Conservation (phyloP, 2,888 invertebrate species). For the Lampropteryx suffumata region DNA sequence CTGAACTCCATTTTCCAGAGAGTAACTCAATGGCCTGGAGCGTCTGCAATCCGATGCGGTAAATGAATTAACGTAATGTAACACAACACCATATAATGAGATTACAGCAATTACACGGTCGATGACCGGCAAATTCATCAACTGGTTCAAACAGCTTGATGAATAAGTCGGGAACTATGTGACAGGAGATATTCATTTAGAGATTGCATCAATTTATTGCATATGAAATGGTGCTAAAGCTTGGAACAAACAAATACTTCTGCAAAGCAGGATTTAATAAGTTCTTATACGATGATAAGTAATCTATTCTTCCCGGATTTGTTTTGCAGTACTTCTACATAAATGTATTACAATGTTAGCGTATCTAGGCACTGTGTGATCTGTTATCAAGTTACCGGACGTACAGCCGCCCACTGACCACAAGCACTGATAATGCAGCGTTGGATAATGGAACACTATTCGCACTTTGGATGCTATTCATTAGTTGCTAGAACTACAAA, state of each 20-base stretch:
- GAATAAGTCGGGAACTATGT: slow-evolving; percentile 8
- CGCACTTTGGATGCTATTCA: slow-evolving; percentile 25
- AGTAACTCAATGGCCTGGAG: slow-evolving; percentile 12
- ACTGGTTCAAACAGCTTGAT: slow-evolving; percentile 12
- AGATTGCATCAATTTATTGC: slow-evolving; percentile 18
- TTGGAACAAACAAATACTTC: too few relatives aligned
- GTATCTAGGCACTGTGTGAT: slow-evolving; percentile 5
- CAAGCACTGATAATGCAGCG: slow-evolving; percentile 29
- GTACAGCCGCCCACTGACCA: slow-evolving; percentile 33
- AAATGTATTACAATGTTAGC: background rate
- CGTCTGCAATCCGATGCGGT: slow-evolving; percentile 29
- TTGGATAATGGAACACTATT: slow-evolving; percentile 33
- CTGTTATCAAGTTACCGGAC: slow-evolving; percentile 34
- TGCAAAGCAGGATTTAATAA: too few relatives aligned
- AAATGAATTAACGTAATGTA: slow-evolving; percentile 35
- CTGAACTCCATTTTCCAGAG: slow-evolving; percentile 14
- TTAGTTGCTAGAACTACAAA: slow-evolving; percentile 5
- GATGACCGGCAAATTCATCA: slow-evolving; percentile 30
- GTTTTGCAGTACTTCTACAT: too few relatives aligned
- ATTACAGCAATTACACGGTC: slow-evolving; percentile 38
- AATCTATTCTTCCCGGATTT: too few relatives aligned
- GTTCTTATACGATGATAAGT: too few relatives aligned
- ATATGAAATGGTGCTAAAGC: slow-evolving; percentile 8
- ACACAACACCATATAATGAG: slow-evolving; percentile 35
- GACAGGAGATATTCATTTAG: slow-evolving; percentile 19